These are phyloP conservation scores for Octodonta nipae DNA, from an alignment of 2,888 invertebrate genomes.

Conservation along the genomic window DNA sequence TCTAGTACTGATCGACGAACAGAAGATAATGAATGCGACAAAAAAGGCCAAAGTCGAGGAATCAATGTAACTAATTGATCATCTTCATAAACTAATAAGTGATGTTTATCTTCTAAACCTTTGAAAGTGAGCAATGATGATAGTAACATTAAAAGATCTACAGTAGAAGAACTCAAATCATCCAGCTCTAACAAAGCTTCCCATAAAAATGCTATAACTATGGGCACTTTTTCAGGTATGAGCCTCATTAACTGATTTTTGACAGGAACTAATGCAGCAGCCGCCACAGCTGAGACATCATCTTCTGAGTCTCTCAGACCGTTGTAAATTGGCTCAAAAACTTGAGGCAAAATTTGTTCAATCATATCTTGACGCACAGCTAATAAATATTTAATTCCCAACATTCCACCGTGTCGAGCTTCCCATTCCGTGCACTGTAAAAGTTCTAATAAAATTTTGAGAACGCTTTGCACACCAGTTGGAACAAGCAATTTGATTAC, in stretches of 20 bases:
- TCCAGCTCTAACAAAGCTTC: slow-evolving; percentile 74
- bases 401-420: slow-evolving; percentile 85
- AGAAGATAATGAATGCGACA: slow-evolving; percentile 75
- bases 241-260: slow-evolving; percentile 54
- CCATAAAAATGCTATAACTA: slow-evolving; percentile 69
- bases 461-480: slow-evolving; percentile 51
- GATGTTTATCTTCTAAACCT: slow-evolving; percentile 45
- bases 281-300: slow-evolving; percentile 93
- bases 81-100: slow-evolving; percentile 38
- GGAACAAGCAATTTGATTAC: slow-evolving; percentile 57
- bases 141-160: slow-evolving; percentile 82
- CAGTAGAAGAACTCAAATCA: slow-evolving; percentile 81
- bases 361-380: slow-evolving; percentile 59
- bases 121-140: slow-evolving; percentile 57
- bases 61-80: too few relatives aligned
- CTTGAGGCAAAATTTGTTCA: slow-evolving; percentile 41
- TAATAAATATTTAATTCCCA: slow-evolving; percentile 68
- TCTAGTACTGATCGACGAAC: slow-evolving; percentile 72
- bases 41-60: slow-evolving; percentile 85
- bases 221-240: slow-evolving; percentile 46
- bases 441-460: slow-evolving; percentile 59
- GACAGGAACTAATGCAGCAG: slow-evolving; percentile 77
- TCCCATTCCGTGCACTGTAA: slow-evolving; percentile 81
- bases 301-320: slow-evolving; percentile 79
- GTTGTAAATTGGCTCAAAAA: slow-evolving; percentile 48